phyloP scores from a whole-genome alignment of 2,888 invertebrate genomes.

The Spatulosminthurus flaviceps region DNA sequence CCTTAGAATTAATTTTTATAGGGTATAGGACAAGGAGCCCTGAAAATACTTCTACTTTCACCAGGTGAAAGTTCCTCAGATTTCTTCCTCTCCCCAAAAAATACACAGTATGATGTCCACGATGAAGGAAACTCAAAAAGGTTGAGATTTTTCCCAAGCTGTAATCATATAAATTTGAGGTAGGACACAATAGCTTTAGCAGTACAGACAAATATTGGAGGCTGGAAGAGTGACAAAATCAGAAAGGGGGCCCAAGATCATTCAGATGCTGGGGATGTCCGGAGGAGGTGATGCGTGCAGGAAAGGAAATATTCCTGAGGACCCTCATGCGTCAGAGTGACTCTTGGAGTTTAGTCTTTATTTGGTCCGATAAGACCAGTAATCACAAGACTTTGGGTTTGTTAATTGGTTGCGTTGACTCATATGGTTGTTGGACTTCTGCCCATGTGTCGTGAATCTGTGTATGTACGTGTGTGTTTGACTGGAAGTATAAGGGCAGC shows the following conservation, averaged over 20 bases:
- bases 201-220: background rate
- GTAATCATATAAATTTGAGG: too few relatives aligned
- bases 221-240: background rate
- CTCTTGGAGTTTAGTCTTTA: slow-evolving; percentile 32
- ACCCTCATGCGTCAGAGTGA: background rate
- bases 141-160: too few relatives aligned
- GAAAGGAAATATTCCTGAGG: background rate
- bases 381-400: slow-evolving; percentile 34
- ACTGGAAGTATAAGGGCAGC: slow-evolving; percentile 20
- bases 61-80: too few relatives aligned
- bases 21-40: too few relatives aligned
- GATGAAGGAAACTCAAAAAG: too few relatives aligned
- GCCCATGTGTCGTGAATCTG: slow-evolving; percentile 28
- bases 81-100: too few relatives aligned
- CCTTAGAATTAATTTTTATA: background rate
- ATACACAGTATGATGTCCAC: too few relatives aligned
- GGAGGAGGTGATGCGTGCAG: background rate
- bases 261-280: background rate
- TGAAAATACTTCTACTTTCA: too few relatives aligned
- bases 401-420: slow-evolving; percentile 44
- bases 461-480: background rate
- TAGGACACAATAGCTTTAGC: background rate
- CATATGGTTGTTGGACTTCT: slow-evolving; percentile 44
- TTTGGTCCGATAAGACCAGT: slow-evolving; percentile 37
- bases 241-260: background rate